These are phyloP conservation scores for Magallana ariakensis DNA, from an alignment of 1,140 invertebrate genomes.

Conservation along the genomic window DNA sequence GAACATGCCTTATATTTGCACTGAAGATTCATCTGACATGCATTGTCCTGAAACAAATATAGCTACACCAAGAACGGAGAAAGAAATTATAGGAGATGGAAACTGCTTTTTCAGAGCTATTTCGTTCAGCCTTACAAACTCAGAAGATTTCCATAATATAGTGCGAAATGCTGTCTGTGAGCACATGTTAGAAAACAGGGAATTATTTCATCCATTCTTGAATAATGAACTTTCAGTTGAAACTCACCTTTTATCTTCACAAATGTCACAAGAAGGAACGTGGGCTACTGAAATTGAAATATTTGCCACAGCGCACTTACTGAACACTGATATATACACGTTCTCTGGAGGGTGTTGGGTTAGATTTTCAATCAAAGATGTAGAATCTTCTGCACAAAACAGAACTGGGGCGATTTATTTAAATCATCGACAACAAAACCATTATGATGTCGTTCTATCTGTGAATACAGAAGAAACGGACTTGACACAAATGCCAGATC, in stretches of 20 bases:
- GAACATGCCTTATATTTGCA: neutral
- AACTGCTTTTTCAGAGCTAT: slow-evolving; percentile 40
- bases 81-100: slow-evolving; percentile 19
- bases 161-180: neutral
- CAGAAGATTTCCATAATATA: slow-evolving; percentile 1
- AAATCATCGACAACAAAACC: neutral
- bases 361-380: slow-evolving; percentile 2
- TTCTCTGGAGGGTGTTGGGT: neutral
- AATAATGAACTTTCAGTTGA: neutral
- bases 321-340: slow-evolving; percentile 21
- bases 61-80: neutral
- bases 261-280: slow-evolving; percentile 16
- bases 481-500: neutral
- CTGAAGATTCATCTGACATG: neutral
- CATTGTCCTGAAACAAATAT: neutral
- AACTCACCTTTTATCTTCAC: neutral
- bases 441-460: slow-evolving; percentile 32
- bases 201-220: neutral
- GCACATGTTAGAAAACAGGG: neutral
- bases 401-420: neutral
- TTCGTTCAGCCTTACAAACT: neutral
- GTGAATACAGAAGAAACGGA: neutral
- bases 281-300: slow-evolving; percentile 36
- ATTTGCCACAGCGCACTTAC: slow-evolving; percentile 4
- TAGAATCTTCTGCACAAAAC: neutral